phyloP scores from a whole-genome alignment of 2,888 invertebrate genomes.

The Amphipoea oculea region DNA sequence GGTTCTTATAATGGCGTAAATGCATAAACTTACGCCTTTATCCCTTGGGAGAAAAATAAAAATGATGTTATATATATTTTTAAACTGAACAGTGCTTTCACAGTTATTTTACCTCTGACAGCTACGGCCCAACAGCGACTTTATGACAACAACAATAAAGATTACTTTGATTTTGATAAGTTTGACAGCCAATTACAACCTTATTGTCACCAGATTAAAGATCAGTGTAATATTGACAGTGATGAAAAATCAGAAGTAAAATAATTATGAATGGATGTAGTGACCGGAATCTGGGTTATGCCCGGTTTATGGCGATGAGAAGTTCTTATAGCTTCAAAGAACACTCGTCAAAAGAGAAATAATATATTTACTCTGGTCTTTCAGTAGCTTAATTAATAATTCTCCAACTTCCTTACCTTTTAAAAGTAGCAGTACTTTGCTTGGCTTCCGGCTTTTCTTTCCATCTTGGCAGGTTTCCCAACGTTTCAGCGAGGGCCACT shows the following conservation, averaged over 20 bases:
- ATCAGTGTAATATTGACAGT: too few species aligned
- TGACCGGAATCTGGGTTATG: too few species aligned
- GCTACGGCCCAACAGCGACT: too few species aligned
- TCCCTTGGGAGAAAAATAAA: not conserved
- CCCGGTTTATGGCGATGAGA: not conserved
- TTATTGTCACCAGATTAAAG: too few species aligned
- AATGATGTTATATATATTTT: not conserved
- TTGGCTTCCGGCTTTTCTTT: conserved; percentile 25
- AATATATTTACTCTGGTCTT: not conserved
- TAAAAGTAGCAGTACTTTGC: conserved; percentile 26
- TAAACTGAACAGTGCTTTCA: too few species aligned
- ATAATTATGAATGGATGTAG: too few species aligned
- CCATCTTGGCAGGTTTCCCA: conserved; percentile 42
- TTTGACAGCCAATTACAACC: too few species aligned
- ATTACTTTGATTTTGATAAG: too few species aligned
- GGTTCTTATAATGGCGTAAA: not conserved
- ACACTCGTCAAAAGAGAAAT: not conserved
- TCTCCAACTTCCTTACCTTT: conserved; percentile 18
- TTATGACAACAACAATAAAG: too few species aligned
- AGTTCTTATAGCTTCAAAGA: not conserved
- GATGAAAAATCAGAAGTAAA: too few species aligned
- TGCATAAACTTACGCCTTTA: not conserved
- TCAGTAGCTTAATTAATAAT: conserved; percentile 19
- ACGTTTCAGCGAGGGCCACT: not conserved
- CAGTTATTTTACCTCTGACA: too few species aligned